A percentile compares a stretch with the other conserved stretches of the same genome.
phyloP scores from a whole-genome alignment of 2,888 invertebrate genomes.

The Drosophila flavopinicola region DNA sequence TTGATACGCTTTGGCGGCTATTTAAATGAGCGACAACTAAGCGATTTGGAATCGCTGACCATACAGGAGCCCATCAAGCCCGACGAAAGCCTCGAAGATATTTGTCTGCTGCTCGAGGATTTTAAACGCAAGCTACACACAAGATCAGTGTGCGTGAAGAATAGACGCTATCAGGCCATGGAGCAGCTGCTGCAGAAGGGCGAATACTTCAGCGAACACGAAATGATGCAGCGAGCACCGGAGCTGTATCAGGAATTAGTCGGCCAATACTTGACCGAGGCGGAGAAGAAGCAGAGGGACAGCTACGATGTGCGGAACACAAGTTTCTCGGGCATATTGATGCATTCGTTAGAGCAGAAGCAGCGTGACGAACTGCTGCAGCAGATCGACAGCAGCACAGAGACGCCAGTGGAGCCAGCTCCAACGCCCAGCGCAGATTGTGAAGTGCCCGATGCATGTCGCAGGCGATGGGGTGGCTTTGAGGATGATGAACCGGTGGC shows the following conservation, averaged over 20 bases:
- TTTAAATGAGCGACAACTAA: constrained; percentile 88
- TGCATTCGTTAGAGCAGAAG: constrained; percentile 92
- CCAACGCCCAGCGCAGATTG: constrained; percentile 42
- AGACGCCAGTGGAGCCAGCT: background rate
- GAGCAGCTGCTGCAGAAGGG: constrained; percentile 87
- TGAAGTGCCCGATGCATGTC: constrained; percentile 80
- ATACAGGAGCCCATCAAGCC: constrained; percentile 59
- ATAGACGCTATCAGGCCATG: constrained; percentile 93
- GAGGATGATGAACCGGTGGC: constrained; percentile 84
- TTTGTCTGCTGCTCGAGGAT: constrained; percentile 88
- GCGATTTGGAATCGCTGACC: constrained; percentile 86
- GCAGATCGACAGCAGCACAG: constrained; percentile 30
- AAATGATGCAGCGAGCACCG: constrained; percentile 97
- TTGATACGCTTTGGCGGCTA: constrained; percentile 91
- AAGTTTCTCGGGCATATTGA: constrained; percentile 90
- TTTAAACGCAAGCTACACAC: constrained; percentile 86
- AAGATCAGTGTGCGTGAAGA: constrained; percentile 87
- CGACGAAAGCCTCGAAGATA: constrained; percentile 85
- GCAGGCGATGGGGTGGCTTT: constrained; percentile 86
- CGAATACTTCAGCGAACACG: constrained; percentile 94
- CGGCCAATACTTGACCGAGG: constrained; percentile 92
- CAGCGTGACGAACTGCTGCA: constrained; percentile 87
- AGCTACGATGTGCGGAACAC: constrained; percentile 85
- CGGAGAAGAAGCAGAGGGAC: constrained; percentile 89
- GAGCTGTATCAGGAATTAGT: constrained; percentile 94